Base-by-base conservation (phyloP, 2,113 vertebrate species). In the Diadophis punctatus region DNA sequence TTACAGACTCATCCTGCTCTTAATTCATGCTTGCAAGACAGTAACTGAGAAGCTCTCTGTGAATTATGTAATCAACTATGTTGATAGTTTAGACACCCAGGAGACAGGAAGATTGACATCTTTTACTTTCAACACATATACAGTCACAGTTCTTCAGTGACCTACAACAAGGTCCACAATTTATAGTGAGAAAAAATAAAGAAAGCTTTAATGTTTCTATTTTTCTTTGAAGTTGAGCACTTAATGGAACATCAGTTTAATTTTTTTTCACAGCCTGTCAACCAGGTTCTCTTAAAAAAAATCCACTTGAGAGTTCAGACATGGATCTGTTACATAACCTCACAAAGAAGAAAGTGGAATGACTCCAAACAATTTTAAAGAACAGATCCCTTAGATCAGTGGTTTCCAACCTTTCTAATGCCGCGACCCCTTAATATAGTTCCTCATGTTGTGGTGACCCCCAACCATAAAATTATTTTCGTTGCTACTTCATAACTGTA, bases 221-320 rank as follows among this genome's bases (percentile, higher is more conserved):
- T 90, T 86, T 92, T 14, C 55, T 90, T 92, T 92, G 92, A 92
- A 92, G 92, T 90, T 90, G 49, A 90, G 88, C 49, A 34, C 74
- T 90, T 92, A 90, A 92, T 90, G 92, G 74, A 90, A 60, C 88
- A 90, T 92, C 53, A 86, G 87, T 86, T 92, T 92, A 55, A 86
- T 90, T 60, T 92, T 86, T 92, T 51, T 90, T 86, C 74, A 86
- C 88, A 63, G 53, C 88, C 88, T 92, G 92, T 60, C 87, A 92
- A 39, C 74, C 43, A 3, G 30, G 9, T 58, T 52, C 74, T 52
- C n/a, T 90, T 86, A 60, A 92, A 80, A 92, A 92, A 90, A 63
- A 86, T 86, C 88, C 63, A 63, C 74, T 63, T 63, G 88, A 90
- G 46, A 86, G 74, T 60, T 86, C 55, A 90, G 88, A 86, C 88